Evolutionary conservation across 2,797 vertebrate genomes (phyloP).

Genomic region (Anguilla marmorata): DNA sequence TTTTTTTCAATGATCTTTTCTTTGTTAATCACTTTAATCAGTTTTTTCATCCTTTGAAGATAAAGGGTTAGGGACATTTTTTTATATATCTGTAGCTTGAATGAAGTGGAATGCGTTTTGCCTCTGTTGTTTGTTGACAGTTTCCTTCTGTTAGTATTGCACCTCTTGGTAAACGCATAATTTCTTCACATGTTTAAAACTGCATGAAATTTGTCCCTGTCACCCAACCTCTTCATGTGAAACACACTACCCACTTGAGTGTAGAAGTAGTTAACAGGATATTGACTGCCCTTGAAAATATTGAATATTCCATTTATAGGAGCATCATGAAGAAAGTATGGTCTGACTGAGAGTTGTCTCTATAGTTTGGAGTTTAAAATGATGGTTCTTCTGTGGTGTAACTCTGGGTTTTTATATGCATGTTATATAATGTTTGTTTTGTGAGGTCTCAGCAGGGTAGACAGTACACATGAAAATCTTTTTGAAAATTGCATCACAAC

Average conservation of each 20-base stretch:
- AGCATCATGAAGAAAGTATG: constrained; percentile 51
- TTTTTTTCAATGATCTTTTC: not conserved
- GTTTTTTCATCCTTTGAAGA: not conserved
- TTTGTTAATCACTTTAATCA: not conserved
- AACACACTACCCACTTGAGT: constrained; percentile 67
- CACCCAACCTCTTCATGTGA: constrained; percentile 43
- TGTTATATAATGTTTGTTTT: not conserved
- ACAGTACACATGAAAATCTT: not conserved
- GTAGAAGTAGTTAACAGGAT: constrained; percentile 77
- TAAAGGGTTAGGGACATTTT: not conserved
- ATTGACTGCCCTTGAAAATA: constrained; percentile 78
- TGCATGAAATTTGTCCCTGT: constrained; percentile 58
- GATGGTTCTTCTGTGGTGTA: constrained; percentile 1
- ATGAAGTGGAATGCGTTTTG: not conserved
- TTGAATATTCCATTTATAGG: constrained; percentile 75
- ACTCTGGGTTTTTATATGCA: not conserved
- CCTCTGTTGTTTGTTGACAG: not conserved
- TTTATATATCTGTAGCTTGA: not conserved
- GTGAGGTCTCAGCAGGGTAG: not conserved
- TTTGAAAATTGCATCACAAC: not conserved
- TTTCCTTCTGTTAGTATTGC: not conserved
- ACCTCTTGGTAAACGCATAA: constrained; percentile 57
- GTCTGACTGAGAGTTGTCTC: not conserved
- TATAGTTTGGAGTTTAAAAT: constrained; percentile 28
- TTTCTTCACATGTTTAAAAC: constrained; percentile 71